These are phyloP conservation scores for Dascillus cervinus DNA, from an alignment of 2,888 invertebrate species.

Conservation along the genomic window DNA sequence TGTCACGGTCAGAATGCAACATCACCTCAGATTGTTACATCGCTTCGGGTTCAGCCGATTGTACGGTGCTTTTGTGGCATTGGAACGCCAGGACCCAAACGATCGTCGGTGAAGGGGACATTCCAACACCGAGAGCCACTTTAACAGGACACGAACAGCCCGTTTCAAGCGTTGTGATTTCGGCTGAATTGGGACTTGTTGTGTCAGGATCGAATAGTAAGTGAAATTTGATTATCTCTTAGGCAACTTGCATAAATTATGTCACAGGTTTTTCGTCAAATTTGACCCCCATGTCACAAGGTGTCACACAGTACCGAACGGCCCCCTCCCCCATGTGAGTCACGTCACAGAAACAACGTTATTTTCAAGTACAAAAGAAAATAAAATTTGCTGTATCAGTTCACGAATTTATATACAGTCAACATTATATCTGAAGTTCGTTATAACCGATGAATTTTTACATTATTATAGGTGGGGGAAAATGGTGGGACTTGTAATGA, in stretches of 20 bases:
- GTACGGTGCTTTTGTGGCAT: slow-evolving; percentile 97
- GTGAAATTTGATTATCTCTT: slow-evolving; percentile 21
- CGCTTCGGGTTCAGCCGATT: slow-evolving; percentile 96
- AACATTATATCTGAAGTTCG: too few relatives aligned
- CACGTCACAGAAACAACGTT: too few relatives aligned
- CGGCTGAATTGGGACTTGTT: slow-evolving; percentile 95
- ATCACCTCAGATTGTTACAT: slow-evolving; percentile 99
- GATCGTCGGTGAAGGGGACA: slow-evolving; percentile 93
- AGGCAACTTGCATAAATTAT: background rate
- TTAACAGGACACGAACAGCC: slow-evolving; percentile 97
- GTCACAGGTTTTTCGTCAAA: too few relatives aligned
- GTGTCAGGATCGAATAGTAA: slow-evolving; percentile 81
- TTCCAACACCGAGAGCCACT: slow-evolving; percentile 93
- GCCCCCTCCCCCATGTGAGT: too few relatives aligned
- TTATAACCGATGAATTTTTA: too few relatives aligned
- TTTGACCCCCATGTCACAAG: too few relatives aligned
- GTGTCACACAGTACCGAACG: too few relatives aligned
- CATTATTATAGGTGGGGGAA: too few relatives aligned
- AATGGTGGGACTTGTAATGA: too few relatives aligned
- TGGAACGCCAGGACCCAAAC: slow-evolving; percentile 97
- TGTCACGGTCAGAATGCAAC: slow-evolving; percentile 96
- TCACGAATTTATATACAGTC: too few relatives aligned
- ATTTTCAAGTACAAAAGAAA: too few relatives aligned
- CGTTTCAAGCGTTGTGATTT: slow-evolving; percentile 90
- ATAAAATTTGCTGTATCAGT: too few relatives aligned